phyloP scores from a whole-genome alignment of 2,888 invertebrate species.

The Brenthis hecate region DNA sequence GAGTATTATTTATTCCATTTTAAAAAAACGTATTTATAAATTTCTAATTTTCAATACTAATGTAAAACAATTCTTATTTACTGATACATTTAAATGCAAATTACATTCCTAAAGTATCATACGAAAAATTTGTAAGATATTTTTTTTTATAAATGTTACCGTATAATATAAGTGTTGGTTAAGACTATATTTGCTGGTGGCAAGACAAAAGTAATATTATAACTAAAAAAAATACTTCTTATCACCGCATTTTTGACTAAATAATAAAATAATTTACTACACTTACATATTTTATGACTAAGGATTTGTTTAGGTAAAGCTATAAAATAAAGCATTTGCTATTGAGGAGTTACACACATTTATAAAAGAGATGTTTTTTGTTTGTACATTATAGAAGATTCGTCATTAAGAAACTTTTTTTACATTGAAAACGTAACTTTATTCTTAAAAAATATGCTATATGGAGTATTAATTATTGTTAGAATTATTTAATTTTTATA shows the following conservation, averaged over 20 bases:
- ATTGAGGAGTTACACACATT: background rate
- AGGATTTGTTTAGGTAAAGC: constrained; percentile 29
- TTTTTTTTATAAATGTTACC: too few relatives aligned
- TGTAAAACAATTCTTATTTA: too few relatives aligned
- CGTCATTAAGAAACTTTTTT: background rate
- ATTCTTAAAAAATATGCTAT: background rate
- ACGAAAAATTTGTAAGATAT: background rate
- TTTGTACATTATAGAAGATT: background rate
- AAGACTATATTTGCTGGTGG: too few relatives aligned
- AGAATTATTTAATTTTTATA: too few relatives aligned
- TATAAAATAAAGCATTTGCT: constrained; percentile 14
- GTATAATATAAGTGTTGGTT: too few relatives aligned
- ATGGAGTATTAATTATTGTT: too few relatives aligned
- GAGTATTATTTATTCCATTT: too few relatives aligned
- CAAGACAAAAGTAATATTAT: background rate
- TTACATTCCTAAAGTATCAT: background rate
- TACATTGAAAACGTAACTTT: background rate
- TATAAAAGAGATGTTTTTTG: background rate
- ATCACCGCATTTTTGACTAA: background rate
- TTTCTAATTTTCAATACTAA: too few relatives aligned
- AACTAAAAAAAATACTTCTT: background rate
- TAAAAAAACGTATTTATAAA: too few relatives aligned
- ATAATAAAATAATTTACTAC: constrained; percentile 27
- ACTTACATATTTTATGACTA: constrained; percentile 33
- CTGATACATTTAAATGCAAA: too few relatives aligned